Percentiles rank a stretch among this genome's conserved stretches.
phyloP scores from a whole-genome alignment of 1,140 invertebrate species.

The Cheumatopsyche charites region DNA sequence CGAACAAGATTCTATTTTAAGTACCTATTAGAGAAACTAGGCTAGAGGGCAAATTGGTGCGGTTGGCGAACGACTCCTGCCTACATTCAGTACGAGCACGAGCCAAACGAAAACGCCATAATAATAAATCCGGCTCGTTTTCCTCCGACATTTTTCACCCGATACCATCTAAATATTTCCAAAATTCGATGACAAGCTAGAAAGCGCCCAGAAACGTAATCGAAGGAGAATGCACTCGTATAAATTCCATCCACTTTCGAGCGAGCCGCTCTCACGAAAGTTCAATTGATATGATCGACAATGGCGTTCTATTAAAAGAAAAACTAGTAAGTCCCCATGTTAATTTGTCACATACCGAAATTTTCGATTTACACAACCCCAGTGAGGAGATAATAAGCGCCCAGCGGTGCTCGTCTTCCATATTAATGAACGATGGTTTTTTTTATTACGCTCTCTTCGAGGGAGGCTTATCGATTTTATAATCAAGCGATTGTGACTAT shows the following conservation, averaged over 20 bases:
- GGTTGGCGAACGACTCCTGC: slow-evolving; percentile 22
- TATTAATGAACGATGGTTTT: too few species aligned
- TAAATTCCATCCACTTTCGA: background rate
- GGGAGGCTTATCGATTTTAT: too few species aligned
- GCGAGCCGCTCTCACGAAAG: slow-evolving; percentile 5
- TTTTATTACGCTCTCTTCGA: too few species aligned
- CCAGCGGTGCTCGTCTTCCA: too few species aligned
- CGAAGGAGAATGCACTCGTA: background rate
- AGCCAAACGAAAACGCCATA: background rate
- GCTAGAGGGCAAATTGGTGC: slow-evolving; percentile 29
- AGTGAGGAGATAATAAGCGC: too few species aligned
- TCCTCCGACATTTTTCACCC: too few species aligned
- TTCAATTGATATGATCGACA: slow-evolving; percentile 25
- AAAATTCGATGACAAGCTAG: too few species aligned
- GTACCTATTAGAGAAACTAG: slow-evolving; percentile 36
- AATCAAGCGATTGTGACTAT: too few species aligned
- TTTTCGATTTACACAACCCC: background rate
- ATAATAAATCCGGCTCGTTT: too few species aligned
- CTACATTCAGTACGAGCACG: background rate
- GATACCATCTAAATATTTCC: too few species aligned
- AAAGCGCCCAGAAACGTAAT: background rate
- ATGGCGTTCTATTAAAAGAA: slow-evolving; percentile 10
- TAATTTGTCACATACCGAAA: background rate
- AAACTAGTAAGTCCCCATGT: background rate
- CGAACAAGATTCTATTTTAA: slow-evolving; percentile 31